Percentiles rank a stretch among this genome's conserved stretches.
Conservation (phyloP, 2,888 invertebrate genomes). For the Euphydryas editha region DNA sequence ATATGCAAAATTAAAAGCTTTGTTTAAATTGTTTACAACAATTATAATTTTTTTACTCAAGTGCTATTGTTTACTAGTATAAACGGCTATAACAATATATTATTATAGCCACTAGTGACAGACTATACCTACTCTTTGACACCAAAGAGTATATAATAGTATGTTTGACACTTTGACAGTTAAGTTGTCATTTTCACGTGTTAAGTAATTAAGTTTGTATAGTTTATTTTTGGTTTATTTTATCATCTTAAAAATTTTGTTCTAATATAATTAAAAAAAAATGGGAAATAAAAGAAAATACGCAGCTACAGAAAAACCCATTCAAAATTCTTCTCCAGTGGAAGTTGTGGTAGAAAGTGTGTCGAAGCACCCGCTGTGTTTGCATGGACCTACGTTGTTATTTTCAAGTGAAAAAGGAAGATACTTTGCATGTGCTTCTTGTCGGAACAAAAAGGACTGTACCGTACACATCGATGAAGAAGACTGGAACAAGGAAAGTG, state of each 20-base stretch:
- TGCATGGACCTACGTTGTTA: constrained; percentile 90
- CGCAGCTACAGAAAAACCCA: constrained; percentile 47
- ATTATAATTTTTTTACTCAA: too few species aligned
- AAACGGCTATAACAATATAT: too few species aligned
- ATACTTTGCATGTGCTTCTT: constrained; percentile 93
- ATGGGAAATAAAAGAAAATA: constrained; percentile 72
- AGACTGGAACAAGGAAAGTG: constrained; percentile 79
- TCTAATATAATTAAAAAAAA: constrained; percentile 21
- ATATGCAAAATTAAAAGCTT: too few species aligned
- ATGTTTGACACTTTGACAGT: neutral
- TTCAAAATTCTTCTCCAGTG: constrained; percentile 60
- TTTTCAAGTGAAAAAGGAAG: constrained; percentile 84
- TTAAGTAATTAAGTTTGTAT: neutral
- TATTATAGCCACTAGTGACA: too few species aligned
- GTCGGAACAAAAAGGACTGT: constrained; percentile 91
- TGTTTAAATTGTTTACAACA: too few species aligned
- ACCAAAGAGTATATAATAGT: too few species aligned
- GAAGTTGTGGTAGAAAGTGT: constrained; percentile 84
- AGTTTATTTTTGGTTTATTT: neutral
- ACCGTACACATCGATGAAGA: constrained; percentile 85
- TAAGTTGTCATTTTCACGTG: constrained; percentile 36
- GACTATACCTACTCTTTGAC: too few species aligned
- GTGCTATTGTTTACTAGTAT: too few species aligned
- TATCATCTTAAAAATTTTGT: neutral
- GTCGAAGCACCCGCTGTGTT: constrained; percentile 86